Evolutionary conservation across 2,797 vertebrate genomes (phyloP).

Genomic region (Anguilla obscura): DNA sequence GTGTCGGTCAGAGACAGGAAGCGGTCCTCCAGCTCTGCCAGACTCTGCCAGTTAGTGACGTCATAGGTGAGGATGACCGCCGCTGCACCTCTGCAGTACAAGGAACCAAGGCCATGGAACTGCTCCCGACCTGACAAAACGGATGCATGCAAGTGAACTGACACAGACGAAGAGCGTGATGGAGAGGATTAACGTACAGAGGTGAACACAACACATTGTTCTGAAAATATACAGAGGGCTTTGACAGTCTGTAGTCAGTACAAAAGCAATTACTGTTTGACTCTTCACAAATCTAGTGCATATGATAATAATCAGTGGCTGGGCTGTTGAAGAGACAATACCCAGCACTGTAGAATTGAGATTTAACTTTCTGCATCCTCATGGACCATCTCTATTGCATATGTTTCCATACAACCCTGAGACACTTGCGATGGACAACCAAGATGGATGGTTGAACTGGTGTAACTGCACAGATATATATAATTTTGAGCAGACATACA

Average conservation of each 20-base stretch:
- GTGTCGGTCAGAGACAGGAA: conserved; percentile 94
- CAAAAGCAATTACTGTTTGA: too few species aligned
- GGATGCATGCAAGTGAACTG: not conserved
- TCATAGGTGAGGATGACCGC: conserved; percentile 94
- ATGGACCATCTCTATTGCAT: too few species aligned
- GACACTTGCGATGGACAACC: too few species aligned
- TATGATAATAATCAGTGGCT: not conserved
- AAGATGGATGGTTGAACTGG: too few species aligned
- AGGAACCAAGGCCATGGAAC: conserved; percentile 94
- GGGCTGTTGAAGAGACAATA: not conserved
- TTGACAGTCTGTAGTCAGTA: too few species aligned
- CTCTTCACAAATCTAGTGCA: not conserved
- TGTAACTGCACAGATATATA: too few species aligned
- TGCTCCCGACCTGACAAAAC: conserved; percentile 85
- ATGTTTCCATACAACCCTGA: too few species aligned
- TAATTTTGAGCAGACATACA: too few species aligned
- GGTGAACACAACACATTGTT: too few species aligned
- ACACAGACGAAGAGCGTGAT: not conserved
- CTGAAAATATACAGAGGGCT: too few species aligned
- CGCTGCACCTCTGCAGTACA: conserved; percentile 93
- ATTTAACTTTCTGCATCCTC: too few species aligned
- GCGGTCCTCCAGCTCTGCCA: conserved; percentile 89
- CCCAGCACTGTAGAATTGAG: not conserved
- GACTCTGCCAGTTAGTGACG: conserved; percentile 87
- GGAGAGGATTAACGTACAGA: not conserved